These are phyloP conservation scores for Typhlomys cinereus DNA, from an alignment of 2,113 vertebrate genomes.

Conservation along the genomic window DNA sequence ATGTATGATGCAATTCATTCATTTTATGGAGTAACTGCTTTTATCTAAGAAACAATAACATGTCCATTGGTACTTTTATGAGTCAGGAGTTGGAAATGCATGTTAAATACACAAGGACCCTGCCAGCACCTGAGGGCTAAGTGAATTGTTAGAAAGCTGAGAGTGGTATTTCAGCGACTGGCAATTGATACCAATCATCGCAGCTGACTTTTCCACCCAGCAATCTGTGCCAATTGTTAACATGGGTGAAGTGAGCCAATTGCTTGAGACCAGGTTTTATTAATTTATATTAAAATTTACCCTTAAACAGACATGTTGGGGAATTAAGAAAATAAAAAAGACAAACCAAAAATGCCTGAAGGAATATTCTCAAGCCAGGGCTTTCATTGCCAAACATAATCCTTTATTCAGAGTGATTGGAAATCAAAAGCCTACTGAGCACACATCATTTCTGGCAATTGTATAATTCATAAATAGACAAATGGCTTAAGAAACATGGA, in stretches of 20 bases:
- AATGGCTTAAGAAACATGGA: conserved; percentile 69
- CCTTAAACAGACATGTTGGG: conserved; percentile 28
- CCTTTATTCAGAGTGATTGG: conserved; percentile 67
- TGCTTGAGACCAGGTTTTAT: conserved; percentile 53
- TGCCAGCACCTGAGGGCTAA: not conserved
- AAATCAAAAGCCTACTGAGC: conserved; percentile 75
- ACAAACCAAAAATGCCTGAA: conserved; percentile 55
- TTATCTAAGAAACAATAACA: not conserved
- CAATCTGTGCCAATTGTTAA: conserved; percentile 69
- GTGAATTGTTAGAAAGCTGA: conserved; percentile 34
- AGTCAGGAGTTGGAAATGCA: conserved; percentile 40
- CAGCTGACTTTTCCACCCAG: conserved; percentile 59
- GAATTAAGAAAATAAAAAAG: conserved; percentile 65
- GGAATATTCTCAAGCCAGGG: conserved; percentile 52
- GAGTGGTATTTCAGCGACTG: conserved; percentile 40
- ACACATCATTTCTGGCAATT: conserved; percentile 75
- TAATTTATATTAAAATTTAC: conserved; percentile 71
- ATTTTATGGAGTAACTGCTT: not conserved
- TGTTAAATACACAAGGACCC: not conserved
- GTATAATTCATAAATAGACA: conserved; percentile 76
- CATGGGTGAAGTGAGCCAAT: conserved; percentile 60
- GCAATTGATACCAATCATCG: conserved; percentile 57
- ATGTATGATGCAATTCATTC: not conserved
- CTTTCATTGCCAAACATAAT: conserved; percentile 65
- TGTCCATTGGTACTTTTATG: not conserved